Evolutionary conservation across 2,797 vertebrate species (phyloP), one percentile per base, ranked within the genome.

Genomic region (Furcifer pardalis): DNA sequence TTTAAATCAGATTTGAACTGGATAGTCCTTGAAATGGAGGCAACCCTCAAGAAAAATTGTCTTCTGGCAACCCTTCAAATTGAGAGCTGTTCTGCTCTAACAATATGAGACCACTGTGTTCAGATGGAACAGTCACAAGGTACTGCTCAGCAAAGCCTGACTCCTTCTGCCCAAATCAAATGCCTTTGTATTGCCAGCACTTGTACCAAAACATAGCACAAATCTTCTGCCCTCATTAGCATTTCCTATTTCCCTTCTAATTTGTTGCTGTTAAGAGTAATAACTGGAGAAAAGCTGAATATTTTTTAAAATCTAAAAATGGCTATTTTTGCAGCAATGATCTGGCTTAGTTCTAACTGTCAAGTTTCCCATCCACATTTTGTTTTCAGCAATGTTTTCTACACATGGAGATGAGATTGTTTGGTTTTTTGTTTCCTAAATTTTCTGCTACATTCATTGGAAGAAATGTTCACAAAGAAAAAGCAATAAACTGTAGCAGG

Each of bases 371-470:
- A 76, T 69, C 49, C 56, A 52, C 35, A 30, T 60, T 76, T 49
- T 15, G 3, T 42, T 84, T 83, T 75, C 59, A 2, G 62, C n/a
- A 80, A 65, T 79, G 79, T 27, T 83, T 56, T 59, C 80, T 6
- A 0, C 19, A 1, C 42, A 0, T 2, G 12, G 5, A 73, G 40
- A 46, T 73, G 1, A 23, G 2, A n/a, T 56, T 84, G 65, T 21
- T 56, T 65, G 37, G 12, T 77, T 82, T 56, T n/a, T 88, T 74
- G 17, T 30, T 37, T 2, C 0, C 37, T 77, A 37, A 66, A 40
- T 69, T 81, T 74, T 79, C 77, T 1, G 15, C 68, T 82, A 2
- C 1, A 0, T 68, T 81, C 37, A 80, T 46, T 1, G 56, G 5
- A 37, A 15, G 3, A 63, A 73, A 25, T 76, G 63, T 10, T 69